A percentile compares a stretch with the other conserved stretches of the same genome.
These are phyloP conservation scores for Octodonta nipae DNA, from an alignment of 2,888 invertebrate genomes.

Conservation along the genomic window DNA sequence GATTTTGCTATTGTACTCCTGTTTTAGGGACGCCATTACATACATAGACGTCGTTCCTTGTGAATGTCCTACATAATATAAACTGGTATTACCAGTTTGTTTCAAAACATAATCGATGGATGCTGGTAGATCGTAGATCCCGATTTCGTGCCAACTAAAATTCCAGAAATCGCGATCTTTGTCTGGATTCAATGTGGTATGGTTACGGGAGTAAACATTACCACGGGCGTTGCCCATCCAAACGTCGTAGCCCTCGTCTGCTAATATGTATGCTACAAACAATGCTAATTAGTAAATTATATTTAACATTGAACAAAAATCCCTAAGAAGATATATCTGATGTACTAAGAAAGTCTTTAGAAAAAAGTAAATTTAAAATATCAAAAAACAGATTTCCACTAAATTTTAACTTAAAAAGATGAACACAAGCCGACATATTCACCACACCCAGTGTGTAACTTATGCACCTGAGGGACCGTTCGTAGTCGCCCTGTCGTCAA, in stretches of 20 bases:
- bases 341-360: too few species aligned
- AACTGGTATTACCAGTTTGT: conserved; percentile 41
- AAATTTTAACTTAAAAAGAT: too few species aligned
- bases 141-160: conserved; percentile 72
- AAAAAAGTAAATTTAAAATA: too few species aligned
- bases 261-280: conserved; percentile 17
- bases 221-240: conserved; percentile 24
- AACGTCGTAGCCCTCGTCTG: conserved; percentile 25
- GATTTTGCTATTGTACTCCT: conserved; percentile 54
- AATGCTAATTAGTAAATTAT: too few species aligned
- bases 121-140: conserved; percentile 61
- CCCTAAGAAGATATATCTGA: too few species aligned
- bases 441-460: too few species aligned
- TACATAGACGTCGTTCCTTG: conserved; percentile 60
- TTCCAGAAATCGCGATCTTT: conserved; percentile 25
- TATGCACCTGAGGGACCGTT: too few species aligned
- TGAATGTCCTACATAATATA: conserved; percentile 73
- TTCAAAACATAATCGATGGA: conserved; percentile 59
- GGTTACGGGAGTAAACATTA: conserved; percentile 16
- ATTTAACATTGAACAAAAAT: too few species aligned
- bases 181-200: conserved; percentile 16
- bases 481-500: too few species aligned
- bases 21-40: conserved; percentile 51
- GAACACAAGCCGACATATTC: too few species aligned
- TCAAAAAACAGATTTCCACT: too few species aligned